Conservation (phyloP, 2,888 invertebrate genomes). For the Erebia aethiops region DNA sequence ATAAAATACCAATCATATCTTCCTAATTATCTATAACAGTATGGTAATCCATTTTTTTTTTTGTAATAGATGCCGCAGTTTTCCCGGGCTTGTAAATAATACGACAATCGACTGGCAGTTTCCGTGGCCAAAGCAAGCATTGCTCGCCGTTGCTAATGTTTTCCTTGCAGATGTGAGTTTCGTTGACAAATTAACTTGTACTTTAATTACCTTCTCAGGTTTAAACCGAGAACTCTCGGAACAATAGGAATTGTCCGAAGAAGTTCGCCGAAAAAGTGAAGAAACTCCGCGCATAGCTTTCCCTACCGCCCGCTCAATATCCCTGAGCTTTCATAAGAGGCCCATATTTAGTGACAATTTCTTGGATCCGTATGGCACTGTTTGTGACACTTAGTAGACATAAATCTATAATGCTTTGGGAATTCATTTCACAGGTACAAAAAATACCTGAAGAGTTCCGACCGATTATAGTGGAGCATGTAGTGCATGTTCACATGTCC, state of each 20-base stretch:
- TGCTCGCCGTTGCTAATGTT: constrained; percentile 93
- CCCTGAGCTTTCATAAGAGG: no score
- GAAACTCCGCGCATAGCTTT: no score
- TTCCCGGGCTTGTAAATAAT: constrained; percentile 95
- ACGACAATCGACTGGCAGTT: constrained; percentile 97
- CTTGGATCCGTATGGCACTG: no score
- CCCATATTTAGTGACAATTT: no score
- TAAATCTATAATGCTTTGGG: no score
- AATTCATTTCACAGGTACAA: constrained; percentile 73
- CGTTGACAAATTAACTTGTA: neutral
- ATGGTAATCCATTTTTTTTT: neutral
- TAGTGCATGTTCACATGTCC: constrained; percentile 92
- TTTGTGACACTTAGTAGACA: no score
- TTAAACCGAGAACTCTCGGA: no score
- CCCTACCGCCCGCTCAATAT: no score
- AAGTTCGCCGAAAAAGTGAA: no score
- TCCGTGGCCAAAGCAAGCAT: constrained; percentile 95
- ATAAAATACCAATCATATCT: no score
- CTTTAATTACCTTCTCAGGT: no score
- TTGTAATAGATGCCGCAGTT: constrained; percentile 88
- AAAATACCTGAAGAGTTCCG: constrained; percentile 87
- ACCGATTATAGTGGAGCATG: constrained; percentile 89
- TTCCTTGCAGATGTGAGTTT: constrained; percentile 89
- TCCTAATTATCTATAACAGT: neutral
- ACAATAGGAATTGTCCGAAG: no score